Evolutionary conservation across 2,888 invertebrate genomes (phyloP), one percentile per base, ranked within the genome.

Genomic region (Drosophila recens): DNA sequence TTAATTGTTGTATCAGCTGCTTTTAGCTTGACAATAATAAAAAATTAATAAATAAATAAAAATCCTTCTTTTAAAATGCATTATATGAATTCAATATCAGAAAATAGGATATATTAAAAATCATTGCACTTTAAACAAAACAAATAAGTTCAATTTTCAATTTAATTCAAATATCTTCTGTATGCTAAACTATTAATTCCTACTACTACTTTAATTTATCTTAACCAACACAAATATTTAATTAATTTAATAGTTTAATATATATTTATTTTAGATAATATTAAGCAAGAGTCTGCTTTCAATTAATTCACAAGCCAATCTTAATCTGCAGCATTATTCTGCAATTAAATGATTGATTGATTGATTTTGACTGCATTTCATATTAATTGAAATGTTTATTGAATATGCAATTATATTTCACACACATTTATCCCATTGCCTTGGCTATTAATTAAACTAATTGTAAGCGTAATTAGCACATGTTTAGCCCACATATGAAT

Each of bases 391-490:
- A 17, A 42, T 30, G 30, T 33, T 42, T 38, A 36, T 20, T 43
- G 13, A 13, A 1, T 43, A 3, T 43, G 42, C 40, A 11, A 5
- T 53, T 17, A 23, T 38, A 23, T 52, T 4, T 27, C 27, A 27
- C 27, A 23, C 23, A 38, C 23, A 45, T 34, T 45, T 34, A 23
- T 34, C 11, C 13, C 15, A 42, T 34, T 20, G 20, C n/a, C 5
- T n/a, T 56, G 23, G 15, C 11, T n/a, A 45, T 45, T 45, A 45
- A 57, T 57, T 48, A 58, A 48, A 58, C 48, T 46, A 48, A 49
- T 59, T 59, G 17, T 49, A 40, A 30, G 30, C 13, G 38, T 40
- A 49, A 58, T 49, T 30, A 15, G 20, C 13, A 27, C 58, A 48
- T 27, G 17, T 40, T n/a, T 20, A 33, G 30, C 13, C 13, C 27